Evolutionary conservation across 2,797 vertebrate species (phyloP), one percentile per base, ranked within the genome.

Genomic region (Lepus townsendii): DNA sequence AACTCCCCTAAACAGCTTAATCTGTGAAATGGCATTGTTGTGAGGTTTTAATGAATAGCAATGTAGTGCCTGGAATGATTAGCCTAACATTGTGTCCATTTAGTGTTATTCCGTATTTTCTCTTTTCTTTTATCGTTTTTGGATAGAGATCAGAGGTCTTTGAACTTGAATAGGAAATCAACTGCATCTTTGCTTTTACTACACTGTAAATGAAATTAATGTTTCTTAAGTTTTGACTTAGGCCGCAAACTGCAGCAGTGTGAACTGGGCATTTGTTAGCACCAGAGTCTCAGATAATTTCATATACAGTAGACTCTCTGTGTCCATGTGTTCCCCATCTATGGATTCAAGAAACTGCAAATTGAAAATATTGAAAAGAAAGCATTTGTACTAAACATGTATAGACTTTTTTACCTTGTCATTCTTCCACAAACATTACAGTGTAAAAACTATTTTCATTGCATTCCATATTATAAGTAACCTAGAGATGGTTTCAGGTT

Each of bases 181-280:
- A 16, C 72, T 68, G 24, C 1, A 69, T 88, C n/a, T 80, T 91
- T 76, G n/a, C 80, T 91, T 93, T 89, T 73, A 77, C 50, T 69
- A 24, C 68, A 13, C 54, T 83, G 6, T 82, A 20, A 78, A 68
- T 90, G 71, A 83, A 12, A 83, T 72, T 69, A 90, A 50, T 50
- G 4, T 80, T 80, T 83, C 13, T 79, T 88, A 32, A 63, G 22
- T 93, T 96, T 91, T 68, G 26, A 66, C 60, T 63, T 91, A 91
- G 32, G 57, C 16, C 27, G 60, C 7, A 72, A 24, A 47, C 35
- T 52, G 32, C 35, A 72, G 27, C 69, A 76, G 14, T 38, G 12
- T 90, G 60, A 82, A 38, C 20, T n/a, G 35, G 89, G 4, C n/a
- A 38, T 75, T 88, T 90, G 26, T 83, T 47, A 68, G 54, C 20